phyloP scores from a whole-genome alignment of 2,113 vertebrate genomes.

The Brienomyrus brachyistius region DNA sequence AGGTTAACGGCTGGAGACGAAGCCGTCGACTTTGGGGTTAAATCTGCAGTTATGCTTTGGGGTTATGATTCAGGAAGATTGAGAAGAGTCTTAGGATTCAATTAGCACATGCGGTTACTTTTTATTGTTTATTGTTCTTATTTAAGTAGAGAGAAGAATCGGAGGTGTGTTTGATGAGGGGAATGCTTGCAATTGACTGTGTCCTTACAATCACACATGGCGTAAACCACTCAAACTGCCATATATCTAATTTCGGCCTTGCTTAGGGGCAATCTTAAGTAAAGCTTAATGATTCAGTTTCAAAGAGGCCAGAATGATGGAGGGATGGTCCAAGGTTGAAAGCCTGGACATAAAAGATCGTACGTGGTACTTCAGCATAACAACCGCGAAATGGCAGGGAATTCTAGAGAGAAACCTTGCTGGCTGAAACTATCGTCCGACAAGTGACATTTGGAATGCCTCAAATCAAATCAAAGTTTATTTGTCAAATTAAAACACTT shows the following conservation, averaged over 20 bases:
- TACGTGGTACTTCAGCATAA: background rate
- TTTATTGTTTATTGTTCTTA: background rate
- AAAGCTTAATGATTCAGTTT: background rate
- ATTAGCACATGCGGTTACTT: background rate
- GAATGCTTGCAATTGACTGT: background rate
- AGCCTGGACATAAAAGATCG: background rate
- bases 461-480: background rate
- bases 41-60: conserved; percentile 22
- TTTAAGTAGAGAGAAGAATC: background rate
- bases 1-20: conserved; percentile 24
- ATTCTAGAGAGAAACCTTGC: background rate
- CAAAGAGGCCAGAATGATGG: background rate
- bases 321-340: background rate
- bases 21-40: conserved; percentile 22
- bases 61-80: background rate
- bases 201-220: background rate
- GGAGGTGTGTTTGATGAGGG: background rate
- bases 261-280: background rate
- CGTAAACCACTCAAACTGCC: background rate
- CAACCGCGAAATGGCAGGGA: background rate
- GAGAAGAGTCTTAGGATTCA: background rate
- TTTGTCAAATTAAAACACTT: background rate
- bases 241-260: background rate
- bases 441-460: background rate
- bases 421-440: background rate